phyloP scores from a whole-genome alignment of 2,113 vertebrate species.

The Peromyscus polionotus region DNA sequence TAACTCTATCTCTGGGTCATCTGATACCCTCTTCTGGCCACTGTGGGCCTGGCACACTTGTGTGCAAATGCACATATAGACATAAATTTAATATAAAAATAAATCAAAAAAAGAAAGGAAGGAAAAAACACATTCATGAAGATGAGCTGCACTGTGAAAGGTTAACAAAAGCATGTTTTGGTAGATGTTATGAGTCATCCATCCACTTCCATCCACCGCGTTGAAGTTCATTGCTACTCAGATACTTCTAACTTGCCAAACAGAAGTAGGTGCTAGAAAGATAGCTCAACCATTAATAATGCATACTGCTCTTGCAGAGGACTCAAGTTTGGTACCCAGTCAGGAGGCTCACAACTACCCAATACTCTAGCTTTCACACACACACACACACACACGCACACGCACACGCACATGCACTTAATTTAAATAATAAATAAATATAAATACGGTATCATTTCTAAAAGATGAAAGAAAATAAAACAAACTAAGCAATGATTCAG shows the following conservation, averaged over 20 bases:
- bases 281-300: background rate
- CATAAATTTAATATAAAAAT: background rate
- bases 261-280: background rate
- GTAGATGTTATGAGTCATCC: constrained; percentile 29
- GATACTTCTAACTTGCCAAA: constrained; percentile 33
- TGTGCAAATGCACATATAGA: background rate
- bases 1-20: background rate
- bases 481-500: constrained; percentile 50
- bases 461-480: constrained; percentile 50
- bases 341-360: background rate
- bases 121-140: background rate
- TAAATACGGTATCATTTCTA: background rate
- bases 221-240: constrained; percentile 64
- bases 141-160: constrained; percentile 41
- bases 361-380: background rate
- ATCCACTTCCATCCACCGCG: constrained; percentile 42
- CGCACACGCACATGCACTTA: background rate
- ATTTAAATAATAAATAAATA: background rate
- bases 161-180: constrained; percentile 43
- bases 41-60: too few relatives aligned
- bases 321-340: background rate
- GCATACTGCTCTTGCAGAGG: background rate
- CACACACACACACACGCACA: background rate
- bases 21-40: background rate
- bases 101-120: background rate